phyloP scores from a whole-genome alignment of 2,113 vertebrate genomes.

The Macquaria ambigua region DNA sequence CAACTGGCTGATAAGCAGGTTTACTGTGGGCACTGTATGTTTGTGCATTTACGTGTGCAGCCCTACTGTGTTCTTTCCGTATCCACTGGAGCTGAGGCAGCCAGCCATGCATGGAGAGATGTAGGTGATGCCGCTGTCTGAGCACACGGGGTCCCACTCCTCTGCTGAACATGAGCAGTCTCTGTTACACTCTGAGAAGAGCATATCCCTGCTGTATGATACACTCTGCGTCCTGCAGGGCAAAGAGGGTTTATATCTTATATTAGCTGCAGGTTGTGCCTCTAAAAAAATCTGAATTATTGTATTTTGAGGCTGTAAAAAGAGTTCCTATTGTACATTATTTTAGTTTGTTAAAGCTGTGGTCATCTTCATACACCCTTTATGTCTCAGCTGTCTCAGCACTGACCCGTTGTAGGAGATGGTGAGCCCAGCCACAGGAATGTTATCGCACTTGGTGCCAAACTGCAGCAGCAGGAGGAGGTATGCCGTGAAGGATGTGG shows the following conservation, averaged over 20 bases:
- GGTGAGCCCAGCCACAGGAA: conserved; percentile 89
- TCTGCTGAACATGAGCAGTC: conserved; percentile 87
- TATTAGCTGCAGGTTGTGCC: not conserved
- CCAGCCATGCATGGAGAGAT: conserved; percentile 91
- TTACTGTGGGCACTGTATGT: not conserved
- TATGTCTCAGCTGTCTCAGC: not conserved
- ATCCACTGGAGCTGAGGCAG: conserved; percentile 82
- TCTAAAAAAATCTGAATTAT: not conserved
- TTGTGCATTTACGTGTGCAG: not conserved
- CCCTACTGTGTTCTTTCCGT: conserved; percentile 85
- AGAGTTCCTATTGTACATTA: not conserved
- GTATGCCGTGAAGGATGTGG: conserved; percentile 76
- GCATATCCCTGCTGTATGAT: conserved; percentile 48
- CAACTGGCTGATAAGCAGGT: not conserved
- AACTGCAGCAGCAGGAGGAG: conserved; percentile 73
- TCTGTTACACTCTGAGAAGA: conserved; percentile 89
- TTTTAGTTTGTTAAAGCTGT: not conserved
- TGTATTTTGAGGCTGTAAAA: not conserved
- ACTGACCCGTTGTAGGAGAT: conserved; percentile 90
- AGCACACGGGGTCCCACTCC: conserved; percentile 94
- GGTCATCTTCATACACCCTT: not conserved
- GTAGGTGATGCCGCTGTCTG: conserved; percentile 89
- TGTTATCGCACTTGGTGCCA: conserved; percentile 88
- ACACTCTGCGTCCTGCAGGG: conserved; percentile 75
- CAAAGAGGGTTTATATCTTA: not conserved